Base-by-base conservation (phyloP, 1,140 invertebrate species). In the Pogonomyrmex barbatus region DNA sequence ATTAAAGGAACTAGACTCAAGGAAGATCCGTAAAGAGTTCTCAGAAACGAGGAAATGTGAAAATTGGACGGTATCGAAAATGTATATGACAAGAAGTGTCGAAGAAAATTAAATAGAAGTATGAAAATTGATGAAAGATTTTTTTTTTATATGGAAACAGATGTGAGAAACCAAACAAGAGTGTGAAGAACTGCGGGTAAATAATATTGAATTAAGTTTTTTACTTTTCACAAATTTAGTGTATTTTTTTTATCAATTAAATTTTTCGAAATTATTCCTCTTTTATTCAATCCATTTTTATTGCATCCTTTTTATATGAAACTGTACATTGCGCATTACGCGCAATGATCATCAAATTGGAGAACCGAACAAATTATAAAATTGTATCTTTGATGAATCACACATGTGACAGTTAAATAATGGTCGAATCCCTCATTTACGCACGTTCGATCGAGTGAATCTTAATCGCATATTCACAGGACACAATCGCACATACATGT, bases 401-500 rank as follows among this genome's bases (percentile, higher is more conserved):
- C n/a, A 17, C 33, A 17, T 67, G 60, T n/a, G 77, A 68, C 65
- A 56, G 54, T 58, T 73, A 60, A 82, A 52, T 58, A 82, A 82
- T 39, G 67, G 58, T 73, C 17, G 50, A 47, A 82, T 73, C 50
- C 42, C 52, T 79, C 60, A 33, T 79, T 24, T 68, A 50, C 50
- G 79, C 70, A 65, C 76, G 77, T 65, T 36, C 88, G 70, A 52
- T 79, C 76, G 71, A 87, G 77, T 76, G 71, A 65, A 83, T 76
- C 76, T 89, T 88, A 89, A 89, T 89, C 88, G 82, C 87, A 62
- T 87, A 89, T 89, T 89, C 88, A 89, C 84, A 73, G 88, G 78
- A 89, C 81, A 89, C 88, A 89, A 89, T 89, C 77, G 77, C 39
- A 47, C 70, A 84, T 86, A 89, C 88, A 71, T 77, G 65, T 56